Base-by-base conservation (phyloP, 92 coral and sea anemone genomes). In the Porites cylindrica region DNA sequence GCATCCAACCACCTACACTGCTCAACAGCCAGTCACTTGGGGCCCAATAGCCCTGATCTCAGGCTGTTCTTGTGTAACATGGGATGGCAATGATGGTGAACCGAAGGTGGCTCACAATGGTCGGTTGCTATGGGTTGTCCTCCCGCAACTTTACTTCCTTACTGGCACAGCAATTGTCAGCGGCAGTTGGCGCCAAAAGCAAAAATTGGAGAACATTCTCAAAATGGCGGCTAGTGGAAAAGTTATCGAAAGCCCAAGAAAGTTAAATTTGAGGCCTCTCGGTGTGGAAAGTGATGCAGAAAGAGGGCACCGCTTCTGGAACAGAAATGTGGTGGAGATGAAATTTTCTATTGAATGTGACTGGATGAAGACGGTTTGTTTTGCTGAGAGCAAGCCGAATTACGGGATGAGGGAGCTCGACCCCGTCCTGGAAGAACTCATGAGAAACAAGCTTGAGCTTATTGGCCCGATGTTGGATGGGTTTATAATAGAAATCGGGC, bases 381-480 rank as follows among this genome's bases (percentile, higher is more conserved):
- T 79, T 16, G 19, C 70, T 7, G 82, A 81, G 6, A 62, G 10
- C 7, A 91, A 86, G 60, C 93, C 88, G 43, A 70, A 91, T 17
- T 91, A 87, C 26, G 89, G 94, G 16, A 88, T 72, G 91, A 75
- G 60, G 50, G 29, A 64, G 51, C 70, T 91, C 3, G 91, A 87
- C 29, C 78, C 91, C 10, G 56, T 87, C 2, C 50, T 83, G 0
- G 89, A 87, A 43, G 89, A 91, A 50, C 19, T 85, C 2, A 72
- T 86, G 17, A 83, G 86, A 2, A 87, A 87, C 75, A 87, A 91
- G 66, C 86, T 91, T 10, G 91, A 91, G 83, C 77, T 87, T 19
- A 86, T 75, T 76, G 91, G 89, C 61, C 89, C 91, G 0, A 13
- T 77, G 59, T 21, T 87, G 65, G 91, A 91, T 68, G 56, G 91